Evolutionary conservation across 2,113 vertebrate species (phyloP).

Genomic region (Chaetura pelagica): DNA sequence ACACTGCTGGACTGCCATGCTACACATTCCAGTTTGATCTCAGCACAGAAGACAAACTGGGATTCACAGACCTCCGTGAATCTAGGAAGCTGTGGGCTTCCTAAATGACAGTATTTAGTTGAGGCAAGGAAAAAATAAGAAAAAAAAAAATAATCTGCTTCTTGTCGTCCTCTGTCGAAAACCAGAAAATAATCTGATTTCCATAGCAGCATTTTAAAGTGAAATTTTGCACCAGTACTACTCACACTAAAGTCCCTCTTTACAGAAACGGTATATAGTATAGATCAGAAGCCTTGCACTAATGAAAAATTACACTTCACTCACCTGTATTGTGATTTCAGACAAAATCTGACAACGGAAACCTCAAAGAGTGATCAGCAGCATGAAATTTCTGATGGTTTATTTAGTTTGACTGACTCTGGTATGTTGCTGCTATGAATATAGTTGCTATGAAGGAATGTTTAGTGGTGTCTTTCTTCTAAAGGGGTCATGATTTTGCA

Average conservation of each 20-base stretch:
- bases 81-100: neutral
- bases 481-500: constrained; percentile 77
- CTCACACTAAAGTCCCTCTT: constrained; percentile 44
- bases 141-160: neutral
- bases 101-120: neutral
- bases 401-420: constrained; percentile 81
- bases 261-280: constrained; percentile 71
- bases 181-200: constrained; percentile 2
- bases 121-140: constrained; percentile 24
- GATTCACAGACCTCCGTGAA: constrained; percentile 16
- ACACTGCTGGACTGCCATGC: neutral
- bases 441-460: constrained; percentile 77
- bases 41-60: constrained; percentile 33
- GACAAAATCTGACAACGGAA: constrained; percentile 75
- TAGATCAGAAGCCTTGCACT: constrained; percentile 62
- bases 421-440: constrained; percentile 71
- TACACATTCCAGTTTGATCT: neutral
- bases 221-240: constrained; percentile 65
- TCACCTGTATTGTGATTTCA: constrained; percentile 70
- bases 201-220: constrained; percentile 59
- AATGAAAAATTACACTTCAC: constrained; percentile 67
- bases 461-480: constrained; percentile 69
- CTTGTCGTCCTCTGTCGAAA: neutral
- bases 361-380: constrained; percentile 68
- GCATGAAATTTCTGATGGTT: constrained; percentile 75